phyloP scores from a whole-genome alignment of 2,113 vertebrate genomes.

The Pontoporia blainvillei region DNA sequence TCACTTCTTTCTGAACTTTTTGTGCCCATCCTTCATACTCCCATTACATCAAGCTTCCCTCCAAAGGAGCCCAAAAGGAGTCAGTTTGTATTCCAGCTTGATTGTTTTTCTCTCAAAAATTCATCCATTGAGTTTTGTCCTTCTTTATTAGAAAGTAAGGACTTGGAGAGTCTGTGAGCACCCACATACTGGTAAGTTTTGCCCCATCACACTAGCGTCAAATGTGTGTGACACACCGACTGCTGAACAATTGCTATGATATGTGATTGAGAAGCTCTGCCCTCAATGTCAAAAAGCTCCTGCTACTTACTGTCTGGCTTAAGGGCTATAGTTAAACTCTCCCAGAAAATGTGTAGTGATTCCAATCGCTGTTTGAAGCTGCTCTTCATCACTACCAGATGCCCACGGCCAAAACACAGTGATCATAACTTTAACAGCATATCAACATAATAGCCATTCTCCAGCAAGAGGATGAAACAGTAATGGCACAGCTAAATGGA shows the following conservation, averaged over 20 bases:
- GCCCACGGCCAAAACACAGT: not conserved
- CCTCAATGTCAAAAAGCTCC: not conserved
- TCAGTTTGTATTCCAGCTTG: not conserved
- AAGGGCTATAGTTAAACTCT: not conserved
- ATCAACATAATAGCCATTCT: not conserved
- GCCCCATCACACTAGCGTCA: not conserved
- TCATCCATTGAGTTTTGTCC: not conserved
- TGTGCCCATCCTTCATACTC: not conserved
- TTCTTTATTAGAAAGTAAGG: not conserved
- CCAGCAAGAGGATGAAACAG: not conserved
- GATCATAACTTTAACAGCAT: not conserved
- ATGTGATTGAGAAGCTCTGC: not conserved
- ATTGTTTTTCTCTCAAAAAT: not conserved
- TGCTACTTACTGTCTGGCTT: not conserved
- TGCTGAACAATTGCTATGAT: not conserved
- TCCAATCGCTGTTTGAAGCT: not conserved
- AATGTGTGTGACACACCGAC: not conserved
- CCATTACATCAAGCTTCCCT: not conserved
- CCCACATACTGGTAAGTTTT: not conserved
- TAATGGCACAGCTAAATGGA: not conserved
- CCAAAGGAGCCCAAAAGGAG: not conserved
- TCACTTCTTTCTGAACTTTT: not conserved
- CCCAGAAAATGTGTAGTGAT: not conserved
- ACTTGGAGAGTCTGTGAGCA: fast-evolving
- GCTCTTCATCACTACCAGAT: not conserved